Base-by-base conservation (phyloP, 2,797 vertebrate species). In the Syncerus caffer region DNA sequence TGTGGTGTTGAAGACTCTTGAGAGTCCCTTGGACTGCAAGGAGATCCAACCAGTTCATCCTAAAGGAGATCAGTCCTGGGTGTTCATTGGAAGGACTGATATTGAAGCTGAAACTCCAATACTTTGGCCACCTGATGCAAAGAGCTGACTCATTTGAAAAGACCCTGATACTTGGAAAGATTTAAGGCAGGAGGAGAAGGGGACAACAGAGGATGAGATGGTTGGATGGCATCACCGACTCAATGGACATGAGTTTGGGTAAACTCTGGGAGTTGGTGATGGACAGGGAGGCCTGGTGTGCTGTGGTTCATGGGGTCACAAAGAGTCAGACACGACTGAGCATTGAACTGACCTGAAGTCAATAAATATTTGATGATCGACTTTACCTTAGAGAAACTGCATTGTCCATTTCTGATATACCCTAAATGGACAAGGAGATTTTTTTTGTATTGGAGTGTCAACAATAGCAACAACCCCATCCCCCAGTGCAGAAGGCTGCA, bases 321-420 rank as follows among this genome's bases (percentile, higher is more conserved):
- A 67, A 34, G 9, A 67, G 64, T 38, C 0, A 6, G 64, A 67
- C 17, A 38, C 0, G 4, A 34, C 64, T 38, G 17, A 67, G n/a
- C 16, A 12, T 64, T 67, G 17, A 45, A 45, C 45, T 71, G 19
- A 71, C 38, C 64, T 71, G 64, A 71, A 38, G 19, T 71, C 64
- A 93, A 29, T 78, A 57, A 84, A n/a, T 67, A 84, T 71, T 89
- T 79, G 62, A 34, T 95, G 60, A 53, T 16, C 17, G 21, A 51
- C 55, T 79, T 74, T 93, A 82, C 29, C 27, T 85, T 88, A 92
- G 85, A 82, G 93, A 94, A 90, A 89, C 42, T 23, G 47, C 27
- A 79, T 47, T 71, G 34, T 11, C 31, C 16, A 12, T 85, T 74
- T 82, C 88, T 85, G 67, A 84, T 88, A 29, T 38, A 79, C 34